phyloP scores from a whole-genome alignment of 2,797 vertebrate genomes.

The Yasuhikotakia modesta region DNA sequence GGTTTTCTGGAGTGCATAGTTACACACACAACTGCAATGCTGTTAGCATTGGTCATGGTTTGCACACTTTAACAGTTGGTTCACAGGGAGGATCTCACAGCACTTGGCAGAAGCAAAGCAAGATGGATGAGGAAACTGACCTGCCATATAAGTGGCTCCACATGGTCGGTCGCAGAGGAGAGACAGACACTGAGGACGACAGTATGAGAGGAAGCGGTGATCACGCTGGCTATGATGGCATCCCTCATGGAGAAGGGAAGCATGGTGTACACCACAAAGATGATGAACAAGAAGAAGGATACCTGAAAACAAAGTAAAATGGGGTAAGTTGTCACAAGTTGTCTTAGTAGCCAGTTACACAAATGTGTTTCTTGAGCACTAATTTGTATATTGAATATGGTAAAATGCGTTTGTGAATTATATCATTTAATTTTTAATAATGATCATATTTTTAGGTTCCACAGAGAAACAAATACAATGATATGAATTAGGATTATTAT shows the following conservation, averaged over 20 bases:
- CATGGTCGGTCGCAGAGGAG: constrained; percentile 75
- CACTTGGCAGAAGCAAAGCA: constrained; percentile 20
- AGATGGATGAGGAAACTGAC: constrained; percentile 72
- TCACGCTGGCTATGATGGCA: constrained; percentile 88
- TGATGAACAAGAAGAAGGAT: constrained; percentile 97
- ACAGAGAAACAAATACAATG: too few relatives aligned
- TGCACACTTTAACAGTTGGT: constrained; percentile 45
- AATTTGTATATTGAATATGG: too few relatives aligned
- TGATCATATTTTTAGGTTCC: too few relatives aligned
- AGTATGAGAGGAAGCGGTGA: constrained; percentile 93
- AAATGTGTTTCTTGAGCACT: too few relatives aligned
- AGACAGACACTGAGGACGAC: constrained; percentile 89
- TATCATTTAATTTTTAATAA: too few relatives aligned
- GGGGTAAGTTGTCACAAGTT: too few relatives aligned
- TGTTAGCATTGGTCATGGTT: neutral
- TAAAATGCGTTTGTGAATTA: too few relatives aligned
- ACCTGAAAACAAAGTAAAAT: constrained; percentile 76
- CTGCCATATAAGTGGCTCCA: constrained; percentile 93
- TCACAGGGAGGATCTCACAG: constrained; percentile 39
- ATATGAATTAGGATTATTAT: too few relatives aligned
- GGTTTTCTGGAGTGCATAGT: too few relatives aligned
- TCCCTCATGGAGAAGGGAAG: constrained; percentile 97
- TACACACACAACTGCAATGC: constrained; percentile 29
- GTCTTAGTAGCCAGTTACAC: too few relatives aligned
- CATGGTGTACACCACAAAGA: constrained; percentile 99